Conservation (phyloP, 53 echinoderm and acorn worm species). For the Holothuria scabra region DNA sequence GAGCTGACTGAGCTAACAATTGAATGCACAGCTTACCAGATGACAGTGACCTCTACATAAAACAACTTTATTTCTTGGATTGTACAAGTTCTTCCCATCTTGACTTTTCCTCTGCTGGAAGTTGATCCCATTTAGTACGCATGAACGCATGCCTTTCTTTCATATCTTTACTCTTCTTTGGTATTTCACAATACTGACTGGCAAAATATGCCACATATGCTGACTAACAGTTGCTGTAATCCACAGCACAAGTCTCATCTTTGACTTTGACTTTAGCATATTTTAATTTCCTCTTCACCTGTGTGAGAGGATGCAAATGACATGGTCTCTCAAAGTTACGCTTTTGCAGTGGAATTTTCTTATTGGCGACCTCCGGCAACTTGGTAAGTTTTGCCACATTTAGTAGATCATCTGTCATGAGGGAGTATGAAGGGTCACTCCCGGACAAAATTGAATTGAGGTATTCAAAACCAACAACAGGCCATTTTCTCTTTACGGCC, state of each 20-base stretch:
- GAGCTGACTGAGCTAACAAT: no score
- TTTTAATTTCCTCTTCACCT: background rate
- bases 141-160: background rate
- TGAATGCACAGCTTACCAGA: no score
- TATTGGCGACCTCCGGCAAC: background rate
- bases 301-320: background rate
- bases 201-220: background rate
- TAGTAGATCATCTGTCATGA: background rate
- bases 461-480: background rate
- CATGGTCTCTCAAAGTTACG: background rate
- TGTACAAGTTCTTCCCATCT: no score
- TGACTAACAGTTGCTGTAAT: background rate
- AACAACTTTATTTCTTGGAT: no score
- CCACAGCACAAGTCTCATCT: background rate
- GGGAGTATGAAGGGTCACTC: background rate
- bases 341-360: background rate
- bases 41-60: no score
- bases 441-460: background rate
- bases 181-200: background rate
- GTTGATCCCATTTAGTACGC: no score
- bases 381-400: background rate
- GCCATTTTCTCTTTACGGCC: slow-evolving; percentile 2
- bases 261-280: background rate
- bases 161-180: background rate
- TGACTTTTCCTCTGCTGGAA: no score